A percentile compares a stretch with the other conserved stretches of the same genome.
Evolutionary conservation across 2,113 vertebrate genomes (phyloP).

Genomic region (Patagioenas fasciata): DNA sequence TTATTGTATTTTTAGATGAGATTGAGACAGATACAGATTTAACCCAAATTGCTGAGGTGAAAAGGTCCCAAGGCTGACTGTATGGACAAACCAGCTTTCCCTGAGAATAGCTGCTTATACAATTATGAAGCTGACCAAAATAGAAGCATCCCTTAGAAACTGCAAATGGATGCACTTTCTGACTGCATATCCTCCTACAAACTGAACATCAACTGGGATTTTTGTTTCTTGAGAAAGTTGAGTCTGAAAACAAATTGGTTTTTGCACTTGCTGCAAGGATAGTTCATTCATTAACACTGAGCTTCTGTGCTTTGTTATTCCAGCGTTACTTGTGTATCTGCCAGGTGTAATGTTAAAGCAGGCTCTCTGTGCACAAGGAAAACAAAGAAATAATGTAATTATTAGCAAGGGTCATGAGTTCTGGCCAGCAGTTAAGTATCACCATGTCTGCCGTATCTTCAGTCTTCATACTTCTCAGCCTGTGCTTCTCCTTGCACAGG

Average conservation of each 20-base stretch:
- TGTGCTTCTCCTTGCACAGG: not conserved
- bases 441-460: rapidly evolving
- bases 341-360: not conserved
- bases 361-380: not conserved
- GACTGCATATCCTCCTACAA: not conserved
- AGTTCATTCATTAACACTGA: not conserved
- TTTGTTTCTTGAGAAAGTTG: not conserved
- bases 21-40: not conserved
- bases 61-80: not conserved
- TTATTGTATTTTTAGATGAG: not conserved
- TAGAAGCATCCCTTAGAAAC: not conserved
- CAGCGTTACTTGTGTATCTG: not conserved
- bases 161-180: not conserved
- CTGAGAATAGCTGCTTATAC: not conserved
- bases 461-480: not conserved
- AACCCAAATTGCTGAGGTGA: not conserved
- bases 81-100: not conserved
- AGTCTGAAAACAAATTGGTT: not conserved
- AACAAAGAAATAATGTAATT: not conserved
- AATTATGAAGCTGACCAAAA: not conserved
- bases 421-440: not conserved
- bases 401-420: not conserved
- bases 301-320: not conserved
- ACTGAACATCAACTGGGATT: not conserved
- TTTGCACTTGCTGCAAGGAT: not conserved